Evolutionary conservation across 53 echinoderm and acorn worm species (phyloP).

Genomic region (Crossaster papposus): DNA sequence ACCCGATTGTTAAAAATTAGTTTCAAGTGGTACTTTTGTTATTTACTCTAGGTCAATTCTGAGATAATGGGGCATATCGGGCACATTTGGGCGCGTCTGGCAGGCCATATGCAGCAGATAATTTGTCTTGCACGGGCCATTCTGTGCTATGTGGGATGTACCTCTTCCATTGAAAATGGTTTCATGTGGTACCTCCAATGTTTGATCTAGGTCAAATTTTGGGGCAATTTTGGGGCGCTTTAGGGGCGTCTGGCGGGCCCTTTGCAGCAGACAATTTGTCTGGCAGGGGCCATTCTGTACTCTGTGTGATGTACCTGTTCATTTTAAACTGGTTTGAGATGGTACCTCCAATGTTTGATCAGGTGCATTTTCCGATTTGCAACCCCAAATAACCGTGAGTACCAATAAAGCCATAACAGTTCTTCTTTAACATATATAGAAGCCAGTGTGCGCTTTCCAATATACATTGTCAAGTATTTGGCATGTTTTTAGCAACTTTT

Average conservation of each 20-base stretch:
- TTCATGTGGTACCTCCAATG: conserved; percentile 42
- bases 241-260: no score
- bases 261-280: conserved; percentile 14
- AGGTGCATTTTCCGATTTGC: neutral
- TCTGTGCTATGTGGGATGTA: conserved; percentile 17
- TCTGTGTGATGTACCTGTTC: conserved; percentile 27
- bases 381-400: no score
- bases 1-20: neutral
- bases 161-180: conserved; percentile 17
- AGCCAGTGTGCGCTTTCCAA: no score
- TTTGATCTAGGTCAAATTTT: conserved; percentile 2
- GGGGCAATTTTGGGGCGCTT: conserved; percentile 3
- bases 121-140: conserved; percentile 15
- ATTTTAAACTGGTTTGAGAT: conserved; percentile 14
- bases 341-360: conserved; percentile 25
- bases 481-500: no score
- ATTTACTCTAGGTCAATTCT: no score
- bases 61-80: neutral
- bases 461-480: no score
- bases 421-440: no score
- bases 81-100: neutral
- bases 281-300: conserved; percentile 37
- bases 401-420: no score
- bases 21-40: no score
- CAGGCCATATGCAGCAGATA: conserved; percentile 19